Base-by-base conservation (phyloP, 2,113 vertebrate genomes). In the Acrocephalus kingi region DNA sequence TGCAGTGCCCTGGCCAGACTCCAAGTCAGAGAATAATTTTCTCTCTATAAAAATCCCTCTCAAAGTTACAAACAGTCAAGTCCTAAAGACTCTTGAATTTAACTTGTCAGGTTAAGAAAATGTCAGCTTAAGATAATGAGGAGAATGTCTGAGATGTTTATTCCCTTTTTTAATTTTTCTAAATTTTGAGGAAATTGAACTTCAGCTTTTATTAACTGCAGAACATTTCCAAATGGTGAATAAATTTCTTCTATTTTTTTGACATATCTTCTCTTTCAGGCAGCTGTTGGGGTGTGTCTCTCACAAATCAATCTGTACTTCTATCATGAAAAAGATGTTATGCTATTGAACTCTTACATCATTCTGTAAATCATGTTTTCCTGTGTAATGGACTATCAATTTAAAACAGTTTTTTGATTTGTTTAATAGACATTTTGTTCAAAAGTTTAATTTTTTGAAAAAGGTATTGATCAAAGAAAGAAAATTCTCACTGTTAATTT, bases 11-110 rank as follows among this genome's bases (percentile, higher is more conserved):
- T 94, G 94, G 94, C 45, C 76, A 87, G 73, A 64, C 48, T 96
- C 85, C 94, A 94, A 92, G 62, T 81, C 76, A 89, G 77, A 66
- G 72, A 94, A 92, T 69, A 90, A 94, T 95, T 82, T 96, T 96
- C 58, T 96, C n/a, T 90, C 88, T 93, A 73, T 87, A 93, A 96
- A 96, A 95, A 94, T 73, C 92, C 54, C 41, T 84, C 68, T 94
- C 5, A 2, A 87, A 96, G 61, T 90, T 90, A 31, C 41, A 59
- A 87, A 87, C 67, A 89, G 73, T 39, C 20, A 88, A 86, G 48
- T 88, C 80, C 69, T 84, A 78, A 95, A 88, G 64, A 79, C 73
- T 68, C n/a, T 79, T 90, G 76, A 95, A 86, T 90, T 90, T 93
- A 72, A 88, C 78, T 89, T 91, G 61, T 59, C 86, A 91, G 56